Evolutionary conservation across 2,888 invertebrate species (phyloP).

Genomic region (Phytoseiulus persimilis): DNA sequence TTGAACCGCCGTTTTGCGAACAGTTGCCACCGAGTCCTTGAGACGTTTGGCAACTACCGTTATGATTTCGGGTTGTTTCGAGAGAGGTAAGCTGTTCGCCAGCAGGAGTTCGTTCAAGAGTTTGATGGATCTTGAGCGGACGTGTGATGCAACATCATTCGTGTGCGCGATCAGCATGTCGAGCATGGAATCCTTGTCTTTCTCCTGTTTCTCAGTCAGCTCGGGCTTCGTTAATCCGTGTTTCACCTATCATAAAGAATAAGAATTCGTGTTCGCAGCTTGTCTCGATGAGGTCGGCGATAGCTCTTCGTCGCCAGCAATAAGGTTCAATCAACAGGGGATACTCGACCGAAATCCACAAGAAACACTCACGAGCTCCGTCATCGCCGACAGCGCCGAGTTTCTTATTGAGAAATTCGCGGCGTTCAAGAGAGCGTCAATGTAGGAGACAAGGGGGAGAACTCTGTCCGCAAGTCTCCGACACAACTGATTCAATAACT

Average conservation of each 20-base stretch:
- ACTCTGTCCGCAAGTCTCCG: background rate
- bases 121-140: background rate
- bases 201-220: conserved; percentile 22
- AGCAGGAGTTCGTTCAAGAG: conserved; percentile 8
- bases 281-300: no score
- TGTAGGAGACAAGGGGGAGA: background rate
- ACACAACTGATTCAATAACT: background rate
- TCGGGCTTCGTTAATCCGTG: background rate
- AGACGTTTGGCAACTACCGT: conserved; percentile 59
- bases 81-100: background rate
- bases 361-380: conserved; percentile 14
- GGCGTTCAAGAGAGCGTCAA: conserved; percentile 15
- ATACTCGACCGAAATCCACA: no score
- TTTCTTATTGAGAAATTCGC: conserved; percentile 17
- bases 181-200: background rate
- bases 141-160: conserved; percentile 15
- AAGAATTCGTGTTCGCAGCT: background rate
- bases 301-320: no score
- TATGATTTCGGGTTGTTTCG: conserved; percentile 15
- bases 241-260: background rate
- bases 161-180: conserved; percentile 24
- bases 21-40: conserved; percentile 71
- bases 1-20: conserved; percentile 73
- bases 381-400: conserved; percentile 14
- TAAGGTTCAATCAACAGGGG: no score